These are phyloP conservation scores for Centrocercus urophasianus DNA, from an alignment of 2,113 vertebrate genomes.

Conservation along the genomic window DNA sequence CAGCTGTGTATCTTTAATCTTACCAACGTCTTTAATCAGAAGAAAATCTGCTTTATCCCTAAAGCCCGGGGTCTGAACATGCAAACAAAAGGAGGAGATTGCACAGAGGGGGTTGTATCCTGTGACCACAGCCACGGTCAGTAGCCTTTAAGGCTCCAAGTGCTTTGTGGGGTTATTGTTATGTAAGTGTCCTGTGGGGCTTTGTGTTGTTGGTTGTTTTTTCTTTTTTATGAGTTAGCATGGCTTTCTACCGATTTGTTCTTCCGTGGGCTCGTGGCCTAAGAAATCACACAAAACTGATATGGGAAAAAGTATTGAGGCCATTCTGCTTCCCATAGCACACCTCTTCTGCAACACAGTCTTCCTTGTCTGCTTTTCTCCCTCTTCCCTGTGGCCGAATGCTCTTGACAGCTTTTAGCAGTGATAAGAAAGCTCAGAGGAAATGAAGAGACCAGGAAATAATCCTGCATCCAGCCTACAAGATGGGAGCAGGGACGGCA, in stretches of 20 bases:
- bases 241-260: not conserved
- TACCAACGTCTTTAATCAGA: slow-evolving; percentile 62
- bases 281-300: not conserved
- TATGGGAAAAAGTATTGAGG: not conserved
- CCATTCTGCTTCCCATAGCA: accelerated
- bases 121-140: accelerated
- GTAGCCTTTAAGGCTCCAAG: not conserved
- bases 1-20: slow-evolving; percentile 62
- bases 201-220: not conserved
- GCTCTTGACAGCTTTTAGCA: not conserved
- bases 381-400: not conserved
- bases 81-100: slow-evolving; percentile 30
- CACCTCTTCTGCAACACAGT: not conserved
- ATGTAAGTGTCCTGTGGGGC: too few relatives aligned
- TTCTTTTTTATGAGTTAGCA: not conserved
- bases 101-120: not conserved
- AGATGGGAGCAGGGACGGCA: accelerated
- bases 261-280: not conserved
- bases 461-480: not conserved
- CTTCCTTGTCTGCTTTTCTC: not conserved
- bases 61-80: slow-evolving; percentile 40
- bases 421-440: not conserved
- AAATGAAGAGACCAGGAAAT: not conserved
- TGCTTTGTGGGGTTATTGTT: not conserved
- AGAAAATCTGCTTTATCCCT: slow-evolving; percentile 64